Percentiles rank a stretch among this genome's conserved stretches.
These are phyloP conservation scores for Candidula unifasciata DNA, from an alignment of 2,888 invertebrate species.

Conservation along the genomic window DNA sequence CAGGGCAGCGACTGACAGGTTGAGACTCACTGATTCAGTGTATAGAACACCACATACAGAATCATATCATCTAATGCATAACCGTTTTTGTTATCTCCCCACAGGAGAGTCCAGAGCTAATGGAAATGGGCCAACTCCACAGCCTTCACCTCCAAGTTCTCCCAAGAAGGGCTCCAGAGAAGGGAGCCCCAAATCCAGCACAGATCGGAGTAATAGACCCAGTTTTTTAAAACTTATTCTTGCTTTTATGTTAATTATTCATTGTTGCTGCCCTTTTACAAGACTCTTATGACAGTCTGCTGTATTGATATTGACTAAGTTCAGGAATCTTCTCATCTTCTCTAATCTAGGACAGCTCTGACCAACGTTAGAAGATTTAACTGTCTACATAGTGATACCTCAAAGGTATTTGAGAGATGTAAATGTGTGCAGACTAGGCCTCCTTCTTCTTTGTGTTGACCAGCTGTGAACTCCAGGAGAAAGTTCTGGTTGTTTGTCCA, in stretches of 20 bases:
- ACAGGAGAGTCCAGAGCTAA: constrained; percentile 85
- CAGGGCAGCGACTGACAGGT: too few species aligned
- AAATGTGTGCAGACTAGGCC: too few species aligned
- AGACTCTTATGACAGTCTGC: not conserved
- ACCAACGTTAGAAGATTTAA: too few species aligned
- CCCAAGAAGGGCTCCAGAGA: constrained; percentile 77
- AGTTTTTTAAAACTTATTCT: not conserved
- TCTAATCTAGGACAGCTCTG: too few species aligned
- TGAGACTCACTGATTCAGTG: not conserved
- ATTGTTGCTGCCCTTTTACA: too few species aligned
- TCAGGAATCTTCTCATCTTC: not conserved
- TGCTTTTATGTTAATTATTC: not conserved
- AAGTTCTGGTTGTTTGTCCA: too few species aligned
- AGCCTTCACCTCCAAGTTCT: constrained; percentile 83
- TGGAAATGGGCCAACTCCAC: constrained; percentile 87
- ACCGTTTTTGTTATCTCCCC: constrained; percentile 23
- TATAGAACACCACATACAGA: not conserved
- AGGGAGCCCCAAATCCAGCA: constrained; percentile 72
- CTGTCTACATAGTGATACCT: too few species aligned
- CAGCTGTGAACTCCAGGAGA: too few species aligned
- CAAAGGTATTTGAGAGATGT: too few species aligned
- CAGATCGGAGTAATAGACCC: constrained; percentile 42
- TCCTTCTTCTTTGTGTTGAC: too few species aligned
- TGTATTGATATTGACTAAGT: not conserved
- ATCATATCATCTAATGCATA: not conserved